phyloP scores from a whole-genome alignment of 2,797 vertebrate genomes.

The Valencia hispanica region DNA sequence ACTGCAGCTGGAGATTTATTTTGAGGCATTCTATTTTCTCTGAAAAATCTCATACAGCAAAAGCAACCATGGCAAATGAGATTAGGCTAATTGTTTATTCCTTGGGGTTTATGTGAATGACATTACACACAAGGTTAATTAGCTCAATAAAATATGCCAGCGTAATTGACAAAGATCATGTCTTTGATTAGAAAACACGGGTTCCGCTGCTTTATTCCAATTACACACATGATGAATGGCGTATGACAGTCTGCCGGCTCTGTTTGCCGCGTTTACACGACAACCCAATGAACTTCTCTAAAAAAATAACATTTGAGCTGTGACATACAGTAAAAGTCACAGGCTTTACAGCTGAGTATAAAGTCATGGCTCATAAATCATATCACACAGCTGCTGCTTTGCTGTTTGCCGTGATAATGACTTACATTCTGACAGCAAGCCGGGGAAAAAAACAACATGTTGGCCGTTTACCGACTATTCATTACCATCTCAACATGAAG shows the following conservation, averaged over 20 bases:
- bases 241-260: constrained; percentile 59
- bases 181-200: constrained; percentile 70
- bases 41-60: constrained; percentile 37
- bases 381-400: constrained; percentile 67
- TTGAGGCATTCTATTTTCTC: constrained; percentile 18
- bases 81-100: constrained; percentile 66
- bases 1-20: constrained; percentile 32
- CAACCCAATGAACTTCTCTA: constrained; percentile 57
- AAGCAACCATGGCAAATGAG: constrained; percentile 40
- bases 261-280: constrained; percentile 56
- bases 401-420: constrained; percentile 58
- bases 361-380: constrained; percentile 75
- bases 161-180: constrained; percentile 66
- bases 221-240: constrained; percentile 70
- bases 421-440: constrained; percentile 56
- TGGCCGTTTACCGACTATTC: constrained; percentile 52
- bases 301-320: constrained; percentile 60
- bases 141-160: constrained; percentile 53
- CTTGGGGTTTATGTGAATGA: constrained; percentile 55
- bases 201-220: constrained; percentile 62
- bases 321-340: constrained; percentile 67
- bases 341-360: constrained; percentile 72
- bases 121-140: constrained; percentile 70
- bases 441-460: constrained; percentile 22
- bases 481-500: constrained; percentile 57